These are phyloP conservation scores for Cottus gobio DNA, from an alignment of 2,113 vertebrate genomes.

Conservation along the genomic window DNA sequence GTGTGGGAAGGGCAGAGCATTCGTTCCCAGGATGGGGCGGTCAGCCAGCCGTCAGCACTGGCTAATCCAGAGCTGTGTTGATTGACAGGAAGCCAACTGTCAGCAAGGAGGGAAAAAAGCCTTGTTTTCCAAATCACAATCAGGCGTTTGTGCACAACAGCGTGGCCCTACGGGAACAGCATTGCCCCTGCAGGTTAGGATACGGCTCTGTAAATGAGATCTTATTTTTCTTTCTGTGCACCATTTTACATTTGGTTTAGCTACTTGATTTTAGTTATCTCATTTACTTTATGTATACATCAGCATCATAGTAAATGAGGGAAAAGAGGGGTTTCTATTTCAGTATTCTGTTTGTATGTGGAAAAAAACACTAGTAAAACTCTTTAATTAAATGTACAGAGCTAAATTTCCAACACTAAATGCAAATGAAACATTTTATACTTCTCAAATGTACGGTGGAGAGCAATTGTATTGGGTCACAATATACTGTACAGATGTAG, in stretches of 20 bases:
- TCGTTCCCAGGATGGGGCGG: slow-evolving; percentile 55
- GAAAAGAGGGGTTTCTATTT: too few species aligned
- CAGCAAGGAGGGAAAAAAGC: slow-evolving; percentile 50
- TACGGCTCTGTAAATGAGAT: too few species aligned
- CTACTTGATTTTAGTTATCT: too few species aligned
- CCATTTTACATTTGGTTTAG: too few species aligned
- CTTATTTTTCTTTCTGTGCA: too few species aligned
- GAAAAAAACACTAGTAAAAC: neutral
- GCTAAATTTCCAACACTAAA: too few species aligned
- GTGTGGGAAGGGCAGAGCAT: slow-evolving; percentile 58
- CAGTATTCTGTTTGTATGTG: too few species aligned
- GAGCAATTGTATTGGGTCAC: neutral
- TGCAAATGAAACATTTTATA: neutral
- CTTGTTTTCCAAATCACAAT: slow-evolving; percentile 33
- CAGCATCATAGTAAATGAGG: too few species aligned
- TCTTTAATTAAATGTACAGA: too few species aligned
- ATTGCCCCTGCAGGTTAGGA: neutral
- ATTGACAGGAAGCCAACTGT: slow-evolving; percentile 65
- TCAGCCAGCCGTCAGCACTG: slow-evolving; percentile 52
- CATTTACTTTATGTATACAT: too few species aligned
- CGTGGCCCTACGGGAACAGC: neutral
- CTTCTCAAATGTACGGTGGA: neutral
- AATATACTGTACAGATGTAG: neutral
- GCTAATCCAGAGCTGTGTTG: slow-evolving; percentile 60
- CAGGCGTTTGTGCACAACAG: slow-evolving; percentile 11